These are phyloP conservation scores for Lampropteryx suffumata DNA, from an alignment of 2,888 invertebrate genomes.

Conservation along the genomic window DNA sequence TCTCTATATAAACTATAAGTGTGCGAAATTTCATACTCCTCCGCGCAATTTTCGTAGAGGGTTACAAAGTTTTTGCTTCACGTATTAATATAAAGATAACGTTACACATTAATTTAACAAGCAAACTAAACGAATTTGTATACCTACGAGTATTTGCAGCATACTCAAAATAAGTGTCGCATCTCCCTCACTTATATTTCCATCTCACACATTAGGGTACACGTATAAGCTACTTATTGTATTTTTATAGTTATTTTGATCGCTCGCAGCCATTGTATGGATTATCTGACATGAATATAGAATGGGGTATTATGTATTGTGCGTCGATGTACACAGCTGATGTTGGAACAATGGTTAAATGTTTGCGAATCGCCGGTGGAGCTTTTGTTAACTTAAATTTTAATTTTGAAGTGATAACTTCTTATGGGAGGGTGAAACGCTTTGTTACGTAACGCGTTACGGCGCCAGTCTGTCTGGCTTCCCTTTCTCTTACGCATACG, in stretches of 20 bases:
- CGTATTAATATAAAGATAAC: no score
- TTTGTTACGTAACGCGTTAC: no score
- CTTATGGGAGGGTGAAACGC: no score
- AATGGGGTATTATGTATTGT: conserved; percentile 70
- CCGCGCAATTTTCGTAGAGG: no score
- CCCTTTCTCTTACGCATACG: no score
- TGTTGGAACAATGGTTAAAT: conserved; percentile 61
- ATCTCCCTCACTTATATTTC: conserved; percentile 27
- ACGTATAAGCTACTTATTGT: conserved; percentile 79
- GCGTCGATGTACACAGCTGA: conserved; percentile 74
- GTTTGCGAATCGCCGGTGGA: conserved; percentile 68
- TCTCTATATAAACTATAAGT: no score
- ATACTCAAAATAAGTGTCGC: not conserved
- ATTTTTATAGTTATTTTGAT: conserved; percentile 83
- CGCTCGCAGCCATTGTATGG: conserved; percentile 46
- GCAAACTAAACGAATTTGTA: no score
- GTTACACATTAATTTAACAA: no score
- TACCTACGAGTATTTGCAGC: not conserved
- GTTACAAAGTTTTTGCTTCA: no score
- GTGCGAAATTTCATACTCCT: no score
- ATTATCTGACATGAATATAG: conserved; percentile 74
- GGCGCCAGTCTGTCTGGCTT: no score
- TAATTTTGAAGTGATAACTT: no score
- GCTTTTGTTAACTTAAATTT: conserved; percentile 66
- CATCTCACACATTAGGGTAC: conserved; percentile 66